Evolutionary conservation across 2,888 invertebrate species (phyloP), one percentile per base, ranked within the genome.

Genomic region (Acleris emargana): DNA sequence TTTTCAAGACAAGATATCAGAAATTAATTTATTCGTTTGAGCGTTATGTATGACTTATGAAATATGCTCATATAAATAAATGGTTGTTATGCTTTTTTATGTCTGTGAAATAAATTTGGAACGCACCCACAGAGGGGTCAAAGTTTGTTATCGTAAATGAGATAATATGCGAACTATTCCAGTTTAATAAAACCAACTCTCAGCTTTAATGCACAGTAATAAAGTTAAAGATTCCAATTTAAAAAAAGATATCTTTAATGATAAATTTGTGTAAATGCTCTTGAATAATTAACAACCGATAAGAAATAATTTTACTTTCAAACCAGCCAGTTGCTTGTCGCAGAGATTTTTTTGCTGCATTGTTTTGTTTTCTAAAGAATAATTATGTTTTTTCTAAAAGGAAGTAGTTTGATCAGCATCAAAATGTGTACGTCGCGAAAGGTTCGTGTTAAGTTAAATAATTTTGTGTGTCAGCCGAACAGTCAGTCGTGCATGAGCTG

Each of bases 391-490:
- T 79, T 87, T 70, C 67, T 88, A 59, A 86, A 80, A 79, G 85
- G 87, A 81, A 86, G 78, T 77, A 84, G 79, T 73, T 74, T 87
- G 74, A 82, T 89, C 83, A 83, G 75, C 88, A 84, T 90, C 69
- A 91, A 83, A 88, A 91, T 90, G 88, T 80, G 78, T 69, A 73
- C 86, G 73, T 73, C 79, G 74, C 83, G 75, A 78, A 89, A 88
- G 89, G 91, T 91, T 83, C 70, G 86, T 86, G 69, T 78, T 76
- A 72, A 68, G 70, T 67, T 71, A 72, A 69, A 68, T 68, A 69
- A 71, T 63, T 60, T 68, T 66, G 58, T 58, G 63, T 68, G 70
- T 52, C 57, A 64, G 32, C 7, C 62, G 67, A 66, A 57, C 61
- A 60, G 71, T 75, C 84, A 84, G 84, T 86, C 81, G 75, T 72